Conservation (phyloP, 2,888 invertebrate genomes). For the Philhelius pedissequus region DNA sequence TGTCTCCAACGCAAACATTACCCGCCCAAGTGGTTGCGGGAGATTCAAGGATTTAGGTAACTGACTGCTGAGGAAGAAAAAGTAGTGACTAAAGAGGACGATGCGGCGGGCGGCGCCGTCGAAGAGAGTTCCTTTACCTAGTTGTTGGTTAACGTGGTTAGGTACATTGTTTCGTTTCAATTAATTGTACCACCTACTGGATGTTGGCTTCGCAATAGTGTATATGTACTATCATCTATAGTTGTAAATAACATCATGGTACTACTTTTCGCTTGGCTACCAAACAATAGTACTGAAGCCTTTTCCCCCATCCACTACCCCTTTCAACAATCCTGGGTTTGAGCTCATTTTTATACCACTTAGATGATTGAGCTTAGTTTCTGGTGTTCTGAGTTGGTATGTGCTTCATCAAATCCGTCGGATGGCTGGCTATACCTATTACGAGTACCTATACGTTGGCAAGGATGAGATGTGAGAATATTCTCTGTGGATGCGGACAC, state of each 20-base stretch:
- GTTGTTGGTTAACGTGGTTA: slow-evolving; percentile 39
- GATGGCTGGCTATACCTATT: neutral
- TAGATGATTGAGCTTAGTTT: slow-evolving; percentile 67
- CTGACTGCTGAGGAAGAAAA: neutral
- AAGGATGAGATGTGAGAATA: slow-evolving; percentile 31
- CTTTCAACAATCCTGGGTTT: neutral
- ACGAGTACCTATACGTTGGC: too few species aligned
- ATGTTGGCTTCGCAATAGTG: slow-evolving; percentile 10
- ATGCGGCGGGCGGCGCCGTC: neutral
- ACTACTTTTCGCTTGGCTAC: slow-evolving; percentile 33
- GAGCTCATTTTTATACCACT: slow-evolving; percentile 55
- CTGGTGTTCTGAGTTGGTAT: slow-evolving; percentile 24
- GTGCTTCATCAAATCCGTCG: slow-evolving; percentile 38
- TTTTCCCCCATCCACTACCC: neutral
- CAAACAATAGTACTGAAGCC: neutral
- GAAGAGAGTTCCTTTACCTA: neutral
- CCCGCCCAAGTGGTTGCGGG: slow-evolving; percentile 59
- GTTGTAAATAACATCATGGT: slow-evolving; percentile 18
- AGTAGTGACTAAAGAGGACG: neutral
- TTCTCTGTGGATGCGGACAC: slow-evolving; percentile 57
- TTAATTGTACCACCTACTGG: slow-evolving; percentile 56
- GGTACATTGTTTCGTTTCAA: slow-evolving; percentile 61
- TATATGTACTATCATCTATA: slow-evolving; percentile 27
- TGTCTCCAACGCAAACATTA: slow-evolving; percentile 61
- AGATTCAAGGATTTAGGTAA: slow-evolving; percentile 30